Base-by-base conservation (phyloP, 64 coral and sea anemone genomes). In the Trachythela sp. region DNA sequence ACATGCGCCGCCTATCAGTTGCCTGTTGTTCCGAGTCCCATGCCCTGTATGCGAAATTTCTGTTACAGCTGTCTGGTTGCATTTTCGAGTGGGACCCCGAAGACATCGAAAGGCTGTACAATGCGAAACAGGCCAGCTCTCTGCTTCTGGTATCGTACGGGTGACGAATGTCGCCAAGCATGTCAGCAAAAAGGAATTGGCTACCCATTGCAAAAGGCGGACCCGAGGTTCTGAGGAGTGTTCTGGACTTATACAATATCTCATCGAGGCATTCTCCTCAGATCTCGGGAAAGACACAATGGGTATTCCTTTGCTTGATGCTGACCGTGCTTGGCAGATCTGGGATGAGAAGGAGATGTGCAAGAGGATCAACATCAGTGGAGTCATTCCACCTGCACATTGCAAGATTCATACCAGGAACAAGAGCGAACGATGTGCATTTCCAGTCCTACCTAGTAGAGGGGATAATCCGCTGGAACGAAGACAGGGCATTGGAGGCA, bases 391-490 rank as follows among this genome's bases (percentile, higher is more conserved):
- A 85, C 40, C 11, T 14, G 2, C 83, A 85, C 26, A 24, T 85
- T n/a, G 15, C 13, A 11, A 8, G 83, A n/a, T 85, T 85, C 14
- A 85, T 85, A 85, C 83, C 33, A 85, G 85, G 85, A n/a, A 60
- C 85, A 13, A 64, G 24, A 0, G 59, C 5, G 4, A 68, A 68
- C 14, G 59, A 68, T 68, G 3, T 5, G 6, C 59, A 68, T 14
- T 68, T n/a, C 75, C 59, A 68, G 59, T 22, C 83, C 1, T 31
- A 83, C 6, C 24, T 83, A 4, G 36, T 89, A 9, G 51, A 89
- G 5, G 18, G 13, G 36, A 36, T 76, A 9, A 54, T 43, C 30
- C 0, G 30, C 7, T 1, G 70, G 40, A 37, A 54, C 9, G 76
- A 35, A 2, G 33, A 83, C 8, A 22, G 9, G 20, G 77, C 56